Base-by-base conservation (phyloP, 2,113 vertebrate species). In the Numida meleagris region DNA sequence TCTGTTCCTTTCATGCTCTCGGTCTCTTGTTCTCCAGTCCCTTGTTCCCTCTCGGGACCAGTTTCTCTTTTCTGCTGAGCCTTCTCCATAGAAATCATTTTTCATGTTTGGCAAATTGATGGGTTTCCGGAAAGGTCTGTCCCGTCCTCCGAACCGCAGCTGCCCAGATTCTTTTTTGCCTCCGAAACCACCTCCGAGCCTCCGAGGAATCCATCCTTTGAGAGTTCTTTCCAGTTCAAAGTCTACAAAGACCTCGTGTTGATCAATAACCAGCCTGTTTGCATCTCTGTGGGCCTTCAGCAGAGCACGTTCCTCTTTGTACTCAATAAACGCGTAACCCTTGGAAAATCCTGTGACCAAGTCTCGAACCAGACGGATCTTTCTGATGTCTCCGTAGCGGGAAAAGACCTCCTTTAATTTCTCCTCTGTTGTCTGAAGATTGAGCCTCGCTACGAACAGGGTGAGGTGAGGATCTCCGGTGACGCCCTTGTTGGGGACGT, bases 141-240 rank as follows among this genome's bases (percentile, higher is more conserved):
- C 99, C 77, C 99, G 98, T 14, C 99, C 99, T 31, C 99, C 99
- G 4, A 99, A 99, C 21, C 99, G 98, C 82, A 99, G 97, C 91
- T 99, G 99, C 8, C 99, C 99, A 0, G 99, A 99, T 94, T 99
- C 99, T 42, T 99, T 99, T 82, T 99, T 99, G 15, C 99, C 99
- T 12, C 99, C 99, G 36, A 98, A 98, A 0, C 99, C 99, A 1
- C 99, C 99, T 7, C 99, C 99, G 2, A 99, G 98, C 21, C 99
- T 97, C 45, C 99, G 97, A 1, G 99, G 99, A 42, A 99, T 97
- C 99, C 99, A 99, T 6, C 99, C 99, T 68, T 98, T 98, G 7
- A 99, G 98, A 2, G 97, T 98, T 73, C 99, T 98, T 95, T 99
- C 99, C 90, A 98, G 97, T 42, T 99, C 99, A 9, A 98, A 99